Base-by-base conservation (phyloP, 2,888 invertebrate species). In the Loripinus fragilis region DNA sequence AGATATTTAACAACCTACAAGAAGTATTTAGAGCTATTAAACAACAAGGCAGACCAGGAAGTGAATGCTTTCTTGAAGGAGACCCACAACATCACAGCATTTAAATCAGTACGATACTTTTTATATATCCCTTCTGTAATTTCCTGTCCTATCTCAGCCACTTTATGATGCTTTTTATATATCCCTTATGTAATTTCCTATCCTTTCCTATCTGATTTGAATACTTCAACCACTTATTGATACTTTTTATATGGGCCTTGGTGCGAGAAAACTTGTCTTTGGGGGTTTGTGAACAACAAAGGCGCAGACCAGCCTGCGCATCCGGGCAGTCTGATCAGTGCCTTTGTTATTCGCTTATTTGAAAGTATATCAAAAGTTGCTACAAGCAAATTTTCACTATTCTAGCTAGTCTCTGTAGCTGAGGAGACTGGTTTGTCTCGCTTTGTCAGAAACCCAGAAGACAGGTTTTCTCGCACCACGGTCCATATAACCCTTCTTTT, bases 41-140 rank as follows among this genome's bases (percentile, higher is more conserved):
- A 93, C 86, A 91, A 91, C 86, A 93, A 92, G 80, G 93, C 93
- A 7, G 93, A 93, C n/a, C 91, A 93, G 60, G 94, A 94, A 67
- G 90, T 93, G 15, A 89, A 90, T 41, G 87, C 89, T 20, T 94
- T 94, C 87, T 87, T 93, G 12, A 88, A 89, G 75, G 92, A 94
- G 71, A 85, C 85, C 23, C 93, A 93, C 85, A 91, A 91, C 0
- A 90, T 93, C 64, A 86, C 90, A 67, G 92, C 91, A 20, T 92
- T 93, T 83, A 92, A 91, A 83, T 85, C 89, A 84, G 93, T 93
- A 81, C 75, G 85, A 78, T 30, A 52, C 0, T 28, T 25, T n/a
- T 20, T n/a, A 17, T 52, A 52, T 23, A 7, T 52, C 52, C 3
- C 52, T 20, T 20, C 45, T 45, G 41, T 41, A 41, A 7, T 41